Evolutionary conservation across 2,888 invertebrate species (phyloP).

Genomic region (Molorchus minor): DNA sequence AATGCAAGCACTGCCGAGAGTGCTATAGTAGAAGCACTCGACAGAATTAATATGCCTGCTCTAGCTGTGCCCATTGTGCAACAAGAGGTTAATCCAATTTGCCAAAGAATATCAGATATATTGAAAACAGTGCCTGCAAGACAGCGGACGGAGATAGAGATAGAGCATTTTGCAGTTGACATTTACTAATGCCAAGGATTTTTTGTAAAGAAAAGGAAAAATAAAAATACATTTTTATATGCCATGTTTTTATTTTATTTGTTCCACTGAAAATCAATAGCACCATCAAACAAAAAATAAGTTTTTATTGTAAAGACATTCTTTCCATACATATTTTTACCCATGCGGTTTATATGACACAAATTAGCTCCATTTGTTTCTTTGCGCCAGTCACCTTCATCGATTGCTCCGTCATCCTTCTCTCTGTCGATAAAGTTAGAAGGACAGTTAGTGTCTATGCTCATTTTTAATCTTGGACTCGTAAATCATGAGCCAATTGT

Average conservation of each 20-base stretch:
- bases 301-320: slow-evolving; percentile 19
- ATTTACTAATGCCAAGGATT: slow-evolving; percentile 23
- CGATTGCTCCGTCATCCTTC: slow-evolving; percentile 19
- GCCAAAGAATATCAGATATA: slow-evolving; percentile 18
- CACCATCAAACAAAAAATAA: slow-evolving; percentile 22
- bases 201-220: slow-evolving; percentile 1
- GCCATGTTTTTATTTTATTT: slow-evolving; percentile 15
- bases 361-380: slow-evolving; percentile 12
- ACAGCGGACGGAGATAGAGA: slow-evolving; percentile 16
- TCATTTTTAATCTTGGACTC: no score
- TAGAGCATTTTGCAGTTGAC: slow-evolving; percentile 7
- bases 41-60: slow-evolving; percentile 13
- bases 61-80: neutral
- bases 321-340: slow-evolving; percentile 28
- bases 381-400: slow-evolving; percentile 28
- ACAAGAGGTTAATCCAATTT: slow-evolving; percentile 18
- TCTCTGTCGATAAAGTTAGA: slow-evolving; percentile 18
- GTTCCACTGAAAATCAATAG: slow-evolving; percentile 32
- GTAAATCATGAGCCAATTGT: slow-evolving; percentile 24
- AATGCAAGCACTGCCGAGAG: no score
- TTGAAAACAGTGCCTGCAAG: slow-evolving; percentile 10
- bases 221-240: no score
- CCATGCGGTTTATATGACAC: slow-evolving; percentile 6
- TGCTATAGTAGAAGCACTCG: slow-evolving; percentile 14
- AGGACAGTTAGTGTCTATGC: slow-evolving; percentile 16